phyloP scores from a whole-genome alignment of 2,888 invertebrate species.

The Ischnura elegans region DNA sequence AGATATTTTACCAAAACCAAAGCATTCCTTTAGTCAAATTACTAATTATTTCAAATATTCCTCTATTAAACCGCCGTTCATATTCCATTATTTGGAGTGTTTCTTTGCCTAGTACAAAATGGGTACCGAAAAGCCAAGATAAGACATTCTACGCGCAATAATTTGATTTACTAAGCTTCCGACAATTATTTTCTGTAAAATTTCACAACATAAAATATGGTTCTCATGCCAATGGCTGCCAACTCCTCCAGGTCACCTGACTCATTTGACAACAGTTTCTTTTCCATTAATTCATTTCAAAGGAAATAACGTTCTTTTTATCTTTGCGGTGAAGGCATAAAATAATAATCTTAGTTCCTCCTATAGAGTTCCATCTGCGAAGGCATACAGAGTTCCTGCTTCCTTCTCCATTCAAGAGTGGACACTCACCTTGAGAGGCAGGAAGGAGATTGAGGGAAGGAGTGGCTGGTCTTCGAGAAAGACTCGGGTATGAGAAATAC shows the following conservation, averaged over 20 bases:
- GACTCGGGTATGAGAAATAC: slow-evolving; percentile 9
- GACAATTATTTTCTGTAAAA: too few relatives aligned
- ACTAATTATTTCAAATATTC: too few relatives aligned
- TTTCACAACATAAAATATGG: too few relatives aligned
- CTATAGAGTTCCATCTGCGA: background rate
- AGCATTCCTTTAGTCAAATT: too few relatives aligned
- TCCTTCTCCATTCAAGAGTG: background rate
- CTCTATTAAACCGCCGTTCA: too few relatives aligned
- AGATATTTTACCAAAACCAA: too few relatives aligned
- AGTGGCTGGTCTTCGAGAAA: background rate
- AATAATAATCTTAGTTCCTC: slow-evolving; percentile 8
- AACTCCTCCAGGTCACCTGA: background rate
- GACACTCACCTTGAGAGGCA: background rate
- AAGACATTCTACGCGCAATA: too few relatives aligned
- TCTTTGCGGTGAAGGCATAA: background rate
- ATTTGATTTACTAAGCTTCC: too few relatives aligned
- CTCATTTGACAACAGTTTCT: background rate
- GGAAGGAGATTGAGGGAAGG: background rate
- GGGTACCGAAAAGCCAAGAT: too few relatives aligned
- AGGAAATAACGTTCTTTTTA: background rate
- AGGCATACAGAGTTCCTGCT: background rate
- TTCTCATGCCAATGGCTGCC: too few relatives aligned
- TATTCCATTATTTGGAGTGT: too few relatives aligned
- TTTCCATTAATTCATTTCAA: slow-evolving; percentile 33
- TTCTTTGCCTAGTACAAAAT: too few relatives aligned